These are phyloP conservation scores for Bos indicus DNA, from an alignment of 2,113 vertebrate species.

Conservation along the genomic window DNA sequence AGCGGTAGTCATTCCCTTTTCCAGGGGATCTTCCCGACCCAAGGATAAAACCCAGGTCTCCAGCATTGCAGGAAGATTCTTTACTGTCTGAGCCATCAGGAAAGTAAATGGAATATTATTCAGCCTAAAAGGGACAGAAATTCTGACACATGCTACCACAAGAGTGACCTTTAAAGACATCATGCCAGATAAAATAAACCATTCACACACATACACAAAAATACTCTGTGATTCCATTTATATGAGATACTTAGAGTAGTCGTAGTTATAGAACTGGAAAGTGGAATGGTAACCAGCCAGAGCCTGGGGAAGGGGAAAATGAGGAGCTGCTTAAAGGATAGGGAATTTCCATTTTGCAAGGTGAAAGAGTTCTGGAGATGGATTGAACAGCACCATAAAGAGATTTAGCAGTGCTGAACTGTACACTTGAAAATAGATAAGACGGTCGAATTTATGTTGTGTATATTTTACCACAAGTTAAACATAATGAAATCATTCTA, in stretches of 20 bases:
- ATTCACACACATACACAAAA: background rate
- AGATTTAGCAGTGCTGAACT: background rate
- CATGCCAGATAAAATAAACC: background rate
- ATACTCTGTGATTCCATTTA: background rate
- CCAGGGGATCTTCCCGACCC: background rate
- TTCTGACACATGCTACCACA: background rate
- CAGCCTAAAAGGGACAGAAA: background rate
- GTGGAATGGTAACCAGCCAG: background rate
- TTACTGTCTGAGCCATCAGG: background rate
- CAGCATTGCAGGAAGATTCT: background rate
- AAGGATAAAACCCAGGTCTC: background rate
- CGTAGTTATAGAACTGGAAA: background rate
- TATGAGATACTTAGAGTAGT: background rate
- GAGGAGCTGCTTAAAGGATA: background rate
- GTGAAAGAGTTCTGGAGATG: background rate
- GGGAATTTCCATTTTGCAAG: background rate
- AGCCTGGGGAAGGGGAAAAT: rapidly evolving
- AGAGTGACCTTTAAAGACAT: background rate
- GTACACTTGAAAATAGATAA: background rate
- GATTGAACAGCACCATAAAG: background rate
- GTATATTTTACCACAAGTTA: background rate
- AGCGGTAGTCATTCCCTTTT: background rate
- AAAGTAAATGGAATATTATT: background rate
- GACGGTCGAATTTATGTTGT: background rate
- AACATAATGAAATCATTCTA: background rate